Evolutionary conservation across 1,140 invertebrate genomes (phyloP).

Genomic region (Drosophila watanabei): DNA sequence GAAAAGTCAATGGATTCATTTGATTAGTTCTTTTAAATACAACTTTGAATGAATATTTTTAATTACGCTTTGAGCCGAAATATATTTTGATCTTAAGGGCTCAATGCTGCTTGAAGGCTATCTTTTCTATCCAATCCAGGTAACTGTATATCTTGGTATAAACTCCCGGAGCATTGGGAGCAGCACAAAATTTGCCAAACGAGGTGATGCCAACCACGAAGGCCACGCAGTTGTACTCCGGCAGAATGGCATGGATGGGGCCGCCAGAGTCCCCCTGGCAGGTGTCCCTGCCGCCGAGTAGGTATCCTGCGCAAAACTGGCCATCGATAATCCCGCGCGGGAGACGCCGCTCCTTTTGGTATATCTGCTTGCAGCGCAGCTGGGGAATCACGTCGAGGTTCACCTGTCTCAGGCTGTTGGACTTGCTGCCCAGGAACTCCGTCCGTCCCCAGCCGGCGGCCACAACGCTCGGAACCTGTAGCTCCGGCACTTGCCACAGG

Average conservation of each 20-base stretch:
- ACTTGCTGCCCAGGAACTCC: slow-evolving; percentile 87
- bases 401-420: slow-evolving; percentile 89
- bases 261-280: slow-evolving; percentile 88
- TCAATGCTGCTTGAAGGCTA: slow-evolving; percentile 72
- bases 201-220: slow-evolving; percentile 86
- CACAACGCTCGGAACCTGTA: slow-evolving; percentile 71
- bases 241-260: slow-evolving; percentile 71
- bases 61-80: not conserved
- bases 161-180: slow-evolving; percentile 86
- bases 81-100: too few relatives aligned
- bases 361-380: slow-evolving; percentile 87
- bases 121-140: slow-evolving; percentile 88
- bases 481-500: slow-evolving; percentile 86
- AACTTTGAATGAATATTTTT: not conserved
- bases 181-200: slow-evolving; percentile 85
- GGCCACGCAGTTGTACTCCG: slow-evolving; percentile 80
- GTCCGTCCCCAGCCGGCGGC: slow-evolving; percentile 87
- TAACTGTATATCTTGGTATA: slow-evolving; percentile 88
- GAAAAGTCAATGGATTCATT: not conserved
- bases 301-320: slow-evolving; percentile 91
- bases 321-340: slow-evolving; percentile 86
- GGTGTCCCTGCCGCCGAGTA: slow-evolving; percentile 90
- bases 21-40: not conserved
- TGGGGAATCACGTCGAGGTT: slow-evolving; percentile 87
- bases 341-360: slow-evolving; percentile 85